Evolutionary conservation across 2,797 vertebrate genomes (phyloP), one percentile per base, ranked within the genome.

Genomic region (Gastrophryne carolinensis): DNA sequence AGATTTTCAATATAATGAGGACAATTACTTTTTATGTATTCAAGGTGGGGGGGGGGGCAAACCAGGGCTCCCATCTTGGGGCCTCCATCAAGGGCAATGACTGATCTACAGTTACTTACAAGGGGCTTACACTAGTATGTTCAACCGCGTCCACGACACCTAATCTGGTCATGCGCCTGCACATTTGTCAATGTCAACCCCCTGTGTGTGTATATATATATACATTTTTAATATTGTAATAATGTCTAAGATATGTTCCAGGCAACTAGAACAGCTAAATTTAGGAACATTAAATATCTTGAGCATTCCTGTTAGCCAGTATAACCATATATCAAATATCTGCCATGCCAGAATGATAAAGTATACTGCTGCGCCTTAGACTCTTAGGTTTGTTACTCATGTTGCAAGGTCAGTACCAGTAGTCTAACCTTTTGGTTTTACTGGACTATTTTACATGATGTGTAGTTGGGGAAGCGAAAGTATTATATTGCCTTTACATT

Each of bases 401-500:
- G 32, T 52, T 50, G 13, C 37, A 47, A 75, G 63, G 41, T 68
- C 64, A 75, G 23, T 15, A 39, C 37, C 5, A 53, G 49, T 56
- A 44, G 71, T 17, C 41, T 75, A 75, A 75, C 64, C 72, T 69
- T 69, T 53, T 13, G 26, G 4, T 62, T 52, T 52, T 11, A 61
- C 13, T 13, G 60, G 65, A 54, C 73, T 47, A 21, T 53, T 68
- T 50, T 52, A 60, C 57, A 58, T 67, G 53, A 26, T 53, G 52
- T 41, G 47, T 54, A 76, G 63, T 76, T 47, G 8, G 35, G 21
- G 30, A 13, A 34, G 17, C 41, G 13, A 21, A 21, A 37, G 57
- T 70, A 69, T 70, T 62, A 70, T 15, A 76, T 70, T 76, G 57
- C 73, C 4, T 9, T 70, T 66, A 60, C 65, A 76, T 76, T 76